Percentiles rank a stretch among this genome's conserved stretches.
These are phyloP conservation scores for Dendrolimus punctatus DNA, from an alignment of 1,140 invertebrate genomes.

Conservation along the genomic window DNA sequence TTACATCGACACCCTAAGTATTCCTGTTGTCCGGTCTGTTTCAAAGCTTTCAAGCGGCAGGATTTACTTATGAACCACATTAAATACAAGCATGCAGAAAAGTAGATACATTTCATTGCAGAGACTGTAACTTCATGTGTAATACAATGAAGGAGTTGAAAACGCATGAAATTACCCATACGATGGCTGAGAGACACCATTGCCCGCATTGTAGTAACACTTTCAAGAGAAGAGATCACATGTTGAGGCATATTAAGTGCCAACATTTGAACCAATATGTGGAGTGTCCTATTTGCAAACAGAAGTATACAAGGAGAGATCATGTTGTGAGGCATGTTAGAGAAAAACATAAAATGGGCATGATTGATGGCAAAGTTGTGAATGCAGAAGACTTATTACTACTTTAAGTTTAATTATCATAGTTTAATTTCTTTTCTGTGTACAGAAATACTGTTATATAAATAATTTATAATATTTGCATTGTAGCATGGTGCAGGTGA, in stretches of 20 bases:
- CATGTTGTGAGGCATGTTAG: slow-evolving; percentile 38
- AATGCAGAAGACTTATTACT: too few species aligned
- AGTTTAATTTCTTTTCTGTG: too few species aligned
- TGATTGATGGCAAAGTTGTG: slow-evolving; percentile 21
- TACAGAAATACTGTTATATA: too few species aligned
- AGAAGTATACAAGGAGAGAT: slow-evolving; percentile 38
- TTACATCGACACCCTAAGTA: slow-evolving; percentile 26
- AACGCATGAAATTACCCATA: slow-evolving; percentile 27
- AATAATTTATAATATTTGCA: too few species aligned
- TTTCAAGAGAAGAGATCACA: slow-evolving; percentile 43
- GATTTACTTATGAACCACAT: slow-evolving; percentile 33
- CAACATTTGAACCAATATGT: slow-evolving; percentile 30
- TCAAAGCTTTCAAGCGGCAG: slow-evolving; percentile 22
- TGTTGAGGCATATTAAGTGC: slow-evolving; percentile 39
- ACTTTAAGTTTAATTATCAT: too few species aligned
- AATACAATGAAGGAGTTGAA: slow-evolving; percentile 21
- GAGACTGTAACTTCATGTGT: slow-evolving; percentile 27
- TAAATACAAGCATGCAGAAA: slow-evolving; percentile 26
- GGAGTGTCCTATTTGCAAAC: slow-evolving; percentile 30
- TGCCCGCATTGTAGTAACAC: slow-evolving; percentile 31
- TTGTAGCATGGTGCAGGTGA: too few species aligned
- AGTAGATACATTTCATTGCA: slow-evolving; percentile 20
- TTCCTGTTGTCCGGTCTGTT: slow-evolving; percentile 27
- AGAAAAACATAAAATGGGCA: slow-evolving; percentile 38
- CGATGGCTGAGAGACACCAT: slow-evolving; percentile 17